Evolutionary conservation across 2,113 vertebrate species (phyloP).

Genomic region (Miniopterus natalensis): DNA sequence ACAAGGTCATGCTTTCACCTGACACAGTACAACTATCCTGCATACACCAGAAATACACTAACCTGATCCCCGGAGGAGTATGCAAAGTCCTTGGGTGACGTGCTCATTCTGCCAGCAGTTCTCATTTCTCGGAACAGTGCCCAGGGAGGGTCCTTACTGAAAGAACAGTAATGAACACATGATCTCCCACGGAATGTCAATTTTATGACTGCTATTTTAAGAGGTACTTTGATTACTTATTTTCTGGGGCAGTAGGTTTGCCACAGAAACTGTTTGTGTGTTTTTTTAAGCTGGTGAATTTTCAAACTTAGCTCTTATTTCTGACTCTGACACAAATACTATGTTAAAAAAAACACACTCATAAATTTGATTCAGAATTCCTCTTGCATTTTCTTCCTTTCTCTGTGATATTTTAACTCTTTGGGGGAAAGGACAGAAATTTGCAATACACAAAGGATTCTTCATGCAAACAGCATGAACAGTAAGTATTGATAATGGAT

Average conservation of each 20-base stretch:
- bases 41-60: neutral
- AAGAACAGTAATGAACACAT: neutral
- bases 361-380: conserved; percentile 2
- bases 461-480: neutral
- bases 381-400: conserved; percentile 19
- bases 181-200: neutral
- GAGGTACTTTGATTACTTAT: conserved; percentile 27
- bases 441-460: neutral
- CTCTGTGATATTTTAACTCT: neutral
- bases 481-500: conserved; percentile 11
- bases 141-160: neutral
- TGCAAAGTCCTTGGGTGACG: neutral
- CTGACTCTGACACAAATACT: conserved; percentile 14
- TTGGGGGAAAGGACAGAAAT: neutral
- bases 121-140: neutral
- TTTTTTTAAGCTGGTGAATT: conserved; percentile 11
- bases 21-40: neutral
- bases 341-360: neutral
- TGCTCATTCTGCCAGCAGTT: neutral
- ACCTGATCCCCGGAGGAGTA: neutral
- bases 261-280: conserved; percentile 15
- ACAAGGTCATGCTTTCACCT: neutral
- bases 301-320: conserved; percentile 48
- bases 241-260: neutral
- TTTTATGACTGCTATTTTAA: conserved; percentile 46